Percentiles rank a stretch among this genome's conserved stretches.
Conservation (phyloP, 2,888 invertebrate species). For the Adineta ricciae region DNA sequence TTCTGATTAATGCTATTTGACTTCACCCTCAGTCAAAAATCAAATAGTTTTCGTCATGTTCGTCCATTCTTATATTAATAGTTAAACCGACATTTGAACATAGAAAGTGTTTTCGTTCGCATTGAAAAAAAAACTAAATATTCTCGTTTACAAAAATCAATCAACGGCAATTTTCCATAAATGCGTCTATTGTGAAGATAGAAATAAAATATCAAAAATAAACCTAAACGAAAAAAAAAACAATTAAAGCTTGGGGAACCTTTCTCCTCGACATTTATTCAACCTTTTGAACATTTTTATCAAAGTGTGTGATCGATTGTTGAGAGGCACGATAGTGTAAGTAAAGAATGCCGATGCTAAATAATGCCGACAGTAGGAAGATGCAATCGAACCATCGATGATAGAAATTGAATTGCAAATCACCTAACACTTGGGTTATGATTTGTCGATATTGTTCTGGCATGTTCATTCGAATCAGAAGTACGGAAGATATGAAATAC, state of each 20-base stretch:
- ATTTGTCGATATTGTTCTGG: constrained; percentile 86
- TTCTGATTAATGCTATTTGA: background rate
- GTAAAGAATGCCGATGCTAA: constrained; percentile 86
- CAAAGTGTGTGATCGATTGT: background rate
- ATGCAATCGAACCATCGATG: constrained; percentile 99
- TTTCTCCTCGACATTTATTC: background rate
- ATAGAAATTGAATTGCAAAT: constrained; percentile 94
- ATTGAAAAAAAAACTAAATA: background rate
- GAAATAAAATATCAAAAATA: background rate
- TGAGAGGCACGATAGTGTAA: constrained; percentile 23
- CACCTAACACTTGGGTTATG: constrained; percentile 80
- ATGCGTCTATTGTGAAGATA: background rate
- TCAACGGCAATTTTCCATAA: background rate
- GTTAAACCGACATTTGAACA: too few species aligned
- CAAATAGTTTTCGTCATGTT: too few species aligned
- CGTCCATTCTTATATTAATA: too few species aligned
- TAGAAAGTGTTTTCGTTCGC: too few species aligned
- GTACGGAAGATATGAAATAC: constrained; percentile 95
- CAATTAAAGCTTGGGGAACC: background rate
- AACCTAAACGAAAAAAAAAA: background rate
- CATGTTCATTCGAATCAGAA: constrained; percentile 98
- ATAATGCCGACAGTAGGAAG: constrained; percentile 85
- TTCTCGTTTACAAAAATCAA: background rate
- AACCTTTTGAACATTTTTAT: constrained; percentile 4
- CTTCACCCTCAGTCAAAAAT: background rate